These are phyloP conservation scores for Druon quercuslanigerum DNA, from an alignment of 1,140 invertebrate species.

Conservation along the genomic window DNA sequence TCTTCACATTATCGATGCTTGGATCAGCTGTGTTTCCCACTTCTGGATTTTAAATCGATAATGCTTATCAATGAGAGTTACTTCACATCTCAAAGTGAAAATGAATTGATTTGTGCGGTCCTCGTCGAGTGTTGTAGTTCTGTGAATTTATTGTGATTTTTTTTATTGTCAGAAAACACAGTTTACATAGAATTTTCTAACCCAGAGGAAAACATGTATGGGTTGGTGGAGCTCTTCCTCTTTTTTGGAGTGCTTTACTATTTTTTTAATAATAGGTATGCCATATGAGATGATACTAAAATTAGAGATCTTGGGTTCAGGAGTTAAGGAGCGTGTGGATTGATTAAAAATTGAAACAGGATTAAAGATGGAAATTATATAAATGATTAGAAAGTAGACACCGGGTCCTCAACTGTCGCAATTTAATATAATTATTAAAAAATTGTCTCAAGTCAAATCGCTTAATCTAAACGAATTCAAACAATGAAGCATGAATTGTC, in stretches of 20 bases:
- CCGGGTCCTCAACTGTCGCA: not conserved
- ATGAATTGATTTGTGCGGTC: slow-evolving; percentile 21
- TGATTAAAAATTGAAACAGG: no score
- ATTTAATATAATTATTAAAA: not conserved
- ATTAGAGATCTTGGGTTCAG: not conserved
- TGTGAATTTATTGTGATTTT: slow-evolving; percentile 7
- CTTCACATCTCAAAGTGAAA: not conserved
- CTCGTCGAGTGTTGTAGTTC: slow-evolving; percentile 1
- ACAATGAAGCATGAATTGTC: no score
- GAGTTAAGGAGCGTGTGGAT: no score
- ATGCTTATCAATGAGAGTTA: not conserved
- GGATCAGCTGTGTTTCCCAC: slow-evolving; percentile 24
- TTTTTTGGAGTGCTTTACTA: slow-evolving; percentile 71
- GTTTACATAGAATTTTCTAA: not conserved
- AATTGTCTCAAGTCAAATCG: not conserved
- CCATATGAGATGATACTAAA: not conserved
- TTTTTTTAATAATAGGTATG: slow-evolving; percentile 71
- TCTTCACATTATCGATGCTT: not conserved
- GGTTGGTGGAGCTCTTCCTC: slow-evolving; percentile 70
- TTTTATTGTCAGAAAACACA: not conserved
- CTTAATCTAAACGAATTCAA: no score
- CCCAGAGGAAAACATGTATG: slow-evolving; percentile 59
- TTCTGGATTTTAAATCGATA: not conserved
- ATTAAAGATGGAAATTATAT: no score
- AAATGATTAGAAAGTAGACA: no score